phyloP scores from a whole-genome alignment of 2,888 invertebrate species.

The Aquatica leii region DNA sequence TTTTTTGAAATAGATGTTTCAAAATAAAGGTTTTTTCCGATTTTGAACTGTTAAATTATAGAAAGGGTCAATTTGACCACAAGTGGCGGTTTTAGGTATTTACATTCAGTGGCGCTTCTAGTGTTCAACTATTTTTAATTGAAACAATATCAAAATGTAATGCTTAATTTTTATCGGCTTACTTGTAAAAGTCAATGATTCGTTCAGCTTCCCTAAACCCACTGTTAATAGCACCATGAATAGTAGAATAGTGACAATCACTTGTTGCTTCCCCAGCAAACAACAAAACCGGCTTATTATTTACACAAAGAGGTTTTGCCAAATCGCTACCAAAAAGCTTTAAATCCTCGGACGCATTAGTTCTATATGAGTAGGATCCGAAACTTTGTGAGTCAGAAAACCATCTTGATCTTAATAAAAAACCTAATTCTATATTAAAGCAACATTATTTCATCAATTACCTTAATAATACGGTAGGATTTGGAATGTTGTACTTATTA shows the following conservation, averaged over 20 bases:
- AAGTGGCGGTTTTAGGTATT: too few species aligned
- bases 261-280: slow-evolving; percentile 72
- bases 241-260: slow-evolving; percentile 62
- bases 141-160: too few species aligned
- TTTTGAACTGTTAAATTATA: too few species aligned
- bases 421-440: neutral
- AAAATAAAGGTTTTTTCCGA: too few species aligned
- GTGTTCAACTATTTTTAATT: too few species aligned
- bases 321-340: slow-evolving; percentile 65
- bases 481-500: slow-evolving; percentile 61
- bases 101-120: too few species aligned
- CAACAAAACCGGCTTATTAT: slow-evolving; percentile 63
- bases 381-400: slow-evolving; percentile 71
- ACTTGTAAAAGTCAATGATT: slow-evolving; percentile 55
- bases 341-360: slow-evolving; percentile 62
- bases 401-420: slow-evolving; percentile 72
- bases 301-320: slow-evolving; percentile 65
- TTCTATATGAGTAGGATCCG: slow-evolving; percentile 76
- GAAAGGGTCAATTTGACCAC: too few species aligned
- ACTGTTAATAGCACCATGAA: slow-evolving; percentile 66
- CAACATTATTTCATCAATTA: too few species aligned
- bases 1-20: too few species aligned
- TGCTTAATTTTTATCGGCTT: too few species aligned
- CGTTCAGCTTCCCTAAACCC: slow-evolving; percentile 65
- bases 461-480: slow-evolving; percentile 57